Base-by-base conservation (phyloP, 2,113 vertebrate genomes). In the Puntigrus tetrazona region DNA sequence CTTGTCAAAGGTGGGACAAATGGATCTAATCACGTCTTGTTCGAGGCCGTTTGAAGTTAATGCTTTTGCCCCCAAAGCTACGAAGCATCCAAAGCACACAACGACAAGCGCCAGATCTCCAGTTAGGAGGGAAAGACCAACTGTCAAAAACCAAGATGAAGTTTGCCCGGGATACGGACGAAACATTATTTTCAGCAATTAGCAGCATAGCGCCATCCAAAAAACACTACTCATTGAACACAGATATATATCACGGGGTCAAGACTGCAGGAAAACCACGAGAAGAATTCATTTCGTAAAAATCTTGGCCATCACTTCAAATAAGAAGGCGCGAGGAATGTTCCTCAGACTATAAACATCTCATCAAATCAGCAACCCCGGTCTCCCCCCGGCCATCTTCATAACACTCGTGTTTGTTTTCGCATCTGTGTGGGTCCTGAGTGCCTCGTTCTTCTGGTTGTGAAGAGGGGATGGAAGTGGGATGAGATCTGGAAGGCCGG, bases 331-430 rank as follows among this genome's bases (percentile, higher is more conserved):
- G 4, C 45, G 38, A 85, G 67, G 65, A 86, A 65, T 78, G 31
- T 69, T 84, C 38, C 20, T 65, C 45, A 81, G 25, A 75, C 18
- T 47, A 47, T 27, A 55, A 83, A 83, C 59, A 84, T 81, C 67
- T 81, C 41, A 61, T 73, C 72, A 79, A 25, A 85, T 73, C 22
- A 36, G 45, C 50, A n/a, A 34, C 75, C 57, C 27, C 31, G 57
- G 61, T 25, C 65, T 36, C 65, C 27, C 5, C 38, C 13, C 8
- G 47, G 27, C 36, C 16, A 81, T 82, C 74, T 85, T 38, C 20
- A 27, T 76, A 87, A 78, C 85, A 82, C 11, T 82, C 27, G 18
- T 69, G 65, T 85, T 78, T 86, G 85, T 83, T 88, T 86, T 84
- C 27, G 43, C 50, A 73, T 86, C 72, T 74, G 57, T n/a, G 4